Evolutionary conservation across 2,797 vertebrate species (phyloP), one percentile per base, ranked within the genome.

Genomic region (Polyboroides typus): DNA sequence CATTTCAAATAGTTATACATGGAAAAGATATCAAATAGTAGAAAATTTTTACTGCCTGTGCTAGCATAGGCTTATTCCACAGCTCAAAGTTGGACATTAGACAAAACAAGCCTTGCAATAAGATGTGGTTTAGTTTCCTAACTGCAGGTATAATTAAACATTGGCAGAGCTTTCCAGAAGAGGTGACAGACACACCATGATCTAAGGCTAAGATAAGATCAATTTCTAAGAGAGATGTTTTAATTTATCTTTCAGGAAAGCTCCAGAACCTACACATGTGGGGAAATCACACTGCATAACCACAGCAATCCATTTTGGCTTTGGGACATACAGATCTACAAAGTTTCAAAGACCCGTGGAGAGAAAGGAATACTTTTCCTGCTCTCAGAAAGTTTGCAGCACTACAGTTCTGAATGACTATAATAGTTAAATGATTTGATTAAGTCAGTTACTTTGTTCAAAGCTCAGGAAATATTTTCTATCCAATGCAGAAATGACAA

Each of bases 71-170:
- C 86, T 85, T 96, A 92, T 91, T 91, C 81, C 84, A 60, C 79
- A 42, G 67, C 40, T 64, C 44, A 93, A 92, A 94, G 64, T 13
- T 96, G 95, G 94, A 92, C 80, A 70, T 60, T 11, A 88, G 86
- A 95, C 93, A 96, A 96, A 93, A 85, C 63, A 93, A 94, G 81
- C 56, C 9, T 34, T 80, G 78, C 87, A 93, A 42, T 64, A 86
- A 96, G 60, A 95, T 22, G 86, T 60, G 52, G 3, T 91, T 93
- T 95, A 34, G 72, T 75, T 96, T 95, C 90, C 75, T 86, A 89
- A 89, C 72, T 8, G 79, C 72, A 60, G 79, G 91, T 86, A 87
- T 93, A 96, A 97, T 95, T 89, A 95, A 96, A 95, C 71, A 85
- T 40, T 93, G 74, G 83, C 81, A 94, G 74, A 92, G 81, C 59